Evolutionary conservation across 2,888 invertebrate genomes (phyloP).

Genomic region (Silvanus unidentatus): DNA sequence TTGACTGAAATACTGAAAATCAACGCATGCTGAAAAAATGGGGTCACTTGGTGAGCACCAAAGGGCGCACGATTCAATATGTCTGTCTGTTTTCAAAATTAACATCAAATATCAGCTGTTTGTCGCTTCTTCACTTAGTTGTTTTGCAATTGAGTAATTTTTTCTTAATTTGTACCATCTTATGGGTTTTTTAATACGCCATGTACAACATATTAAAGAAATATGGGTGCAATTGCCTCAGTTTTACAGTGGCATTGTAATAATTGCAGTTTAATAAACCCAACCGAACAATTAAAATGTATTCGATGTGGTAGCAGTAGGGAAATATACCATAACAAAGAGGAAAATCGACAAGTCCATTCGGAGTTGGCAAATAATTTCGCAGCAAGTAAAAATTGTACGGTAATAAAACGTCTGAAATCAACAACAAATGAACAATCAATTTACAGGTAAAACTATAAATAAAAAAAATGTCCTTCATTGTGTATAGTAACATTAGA

Average conservation of each 20-base stretch:
- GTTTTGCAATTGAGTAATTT: slow-evolving; percentile 9
- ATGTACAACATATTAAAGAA: slow-evolving; percentile 48
- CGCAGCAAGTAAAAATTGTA: slow-evolving; percentile 38
- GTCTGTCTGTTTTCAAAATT: slow-evolving; percentile 22
- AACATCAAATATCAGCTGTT: slow-evolving; percentile 31
- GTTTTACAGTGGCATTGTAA: slow-evolving; percentile 91
- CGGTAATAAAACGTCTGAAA: slow-evolving; percentile 38
- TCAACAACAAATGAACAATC: slow-evolving; percentile 21
- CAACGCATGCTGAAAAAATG: slow-evolving; percentile 3
- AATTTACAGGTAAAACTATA: slow-evolving; percentile 23
- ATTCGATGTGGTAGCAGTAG: slow-evolving; percentile 73
- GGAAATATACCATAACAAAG: slow-evolving; percentile 43
- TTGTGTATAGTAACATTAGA: slow-evolving; percentile 19
- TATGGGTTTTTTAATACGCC: slow-evolving; percentile 31
- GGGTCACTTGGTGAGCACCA: too few relatives aligned
- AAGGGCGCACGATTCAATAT: slow-evolving; percentile 10
- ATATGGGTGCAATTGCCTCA: slow-evolving; percentile 89
- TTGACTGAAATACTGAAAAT: neutral
- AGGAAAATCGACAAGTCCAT: slow-evolving; percentile 27
- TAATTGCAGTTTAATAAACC: slow-evolving; percentile 82
- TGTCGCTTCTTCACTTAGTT: slow-evolving; percentile 2
- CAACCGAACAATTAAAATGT: slow-evolving; percentile 78
- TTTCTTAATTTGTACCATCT: slow-evolving; percentile 23
- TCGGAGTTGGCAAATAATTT: slow-evolving; percentile 23
- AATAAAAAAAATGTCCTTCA: slow-evolving; percentile 16